Percentiles rank a stretch among this genome's conserved stretches.
Conservation (phyloP, 2,113 vertebrate genomes). For the Macaca mulatta region DNA sequence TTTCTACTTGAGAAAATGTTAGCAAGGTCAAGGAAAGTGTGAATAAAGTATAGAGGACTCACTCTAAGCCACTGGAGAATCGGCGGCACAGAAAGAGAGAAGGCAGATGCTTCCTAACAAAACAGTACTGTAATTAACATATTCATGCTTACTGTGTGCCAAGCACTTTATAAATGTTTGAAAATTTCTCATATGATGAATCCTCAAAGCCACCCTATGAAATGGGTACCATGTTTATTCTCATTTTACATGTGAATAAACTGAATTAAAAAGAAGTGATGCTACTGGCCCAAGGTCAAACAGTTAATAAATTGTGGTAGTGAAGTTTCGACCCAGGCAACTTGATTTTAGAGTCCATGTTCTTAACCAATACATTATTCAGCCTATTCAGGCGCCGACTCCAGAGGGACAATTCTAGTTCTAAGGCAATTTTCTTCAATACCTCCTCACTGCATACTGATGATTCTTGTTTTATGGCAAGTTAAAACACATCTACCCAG, state of each 20-base stretch:
- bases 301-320: background rate
- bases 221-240: background rate
- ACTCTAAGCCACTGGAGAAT: background rate
- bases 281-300: background rate
- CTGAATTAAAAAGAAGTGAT: background rate
- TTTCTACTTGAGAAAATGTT: background rate
- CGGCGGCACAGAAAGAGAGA: background rate
- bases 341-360: background rate
- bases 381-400: background rate
- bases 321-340: background rate
- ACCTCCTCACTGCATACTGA: background rate
- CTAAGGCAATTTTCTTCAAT: constrained; percentile 6
- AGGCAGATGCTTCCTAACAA: background rate
- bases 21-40: constrained; percentile 6
- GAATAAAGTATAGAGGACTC: background rate
- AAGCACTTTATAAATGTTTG: background rate
- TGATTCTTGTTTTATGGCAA: constrained; percentile 12
- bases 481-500: background rate
- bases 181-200: background rate
- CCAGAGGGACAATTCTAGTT: background rate
- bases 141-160: background rate
- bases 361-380: background rate
- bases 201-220: background rate
- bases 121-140: background rate
- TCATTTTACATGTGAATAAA: background rate